Percentiles rank a stretch among this genome's conserved stretches.
These are phyloP conservation scores for Paramormyrops kingsleyae DNA, from an alignment of 2,113 vertebrate genomes.

Conservation along the genomic window DNA sequence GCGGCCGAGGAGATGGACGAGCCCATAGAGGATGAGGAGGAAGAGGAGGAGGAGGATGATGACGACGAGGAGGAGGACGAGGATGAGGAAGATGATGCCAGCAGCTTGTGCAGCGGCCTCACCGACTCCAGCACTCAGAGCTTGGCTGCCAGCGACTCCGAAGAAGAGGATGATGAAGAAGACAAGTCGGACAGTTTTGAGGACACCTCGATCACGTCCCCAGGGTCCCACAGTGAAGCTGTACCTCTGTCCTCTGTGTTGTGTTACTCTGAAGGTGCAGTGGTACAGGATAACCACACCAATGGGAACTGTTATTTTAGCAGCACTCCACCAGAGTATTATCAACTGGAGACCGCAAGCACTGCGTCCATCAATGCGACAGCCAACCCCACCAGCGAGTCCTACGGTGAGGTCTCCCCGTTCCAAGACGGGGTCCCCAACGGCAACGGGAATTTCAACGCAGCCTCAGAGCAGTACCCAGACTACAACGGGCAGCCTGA, in stretches of 20 bases:
- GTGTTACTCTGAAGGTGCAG: conserved; percentile 75
- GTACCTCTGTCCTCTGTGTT: conserved; percentile 79
- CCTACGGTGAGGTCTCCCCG: conserved; percentile 50
- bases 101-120: conserved; percentile 85
- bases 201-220: conserved; percentile 57
- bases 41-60: conserved; percentile 55
- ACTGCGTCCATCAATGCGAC: conserved; percentile 49
- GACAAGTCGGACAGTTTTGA: conserved; percentile 73
- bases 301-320: conserved; percentile 79
- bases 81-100: conserved; percentile 73
- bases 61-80: conserved; percentile 58
- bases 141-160: conserved; percentile 79
- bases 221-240: conserved; percentile 58
- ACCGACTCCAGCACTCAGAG: conserved; percentile 91
- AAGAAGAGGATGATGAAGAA: conserved; percentile 71
- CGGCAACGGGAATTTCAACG: conserved; percentile 70
- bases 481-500: conserved; percentile 51
- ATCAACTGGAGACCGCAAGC: conserved; percentile 79
- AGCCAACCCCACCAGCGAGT: conserved; percentile 65
- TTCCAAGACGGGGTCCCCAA: conserved; percentile 74
- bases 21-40: conserved; percentile 51
- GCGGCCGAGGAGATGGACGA: conserved; percentile 67
- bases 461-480: conserved; percentile 76
- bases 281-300: conserved; percentile 72
- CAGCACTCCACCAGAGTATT: conserved; percentile 80